These are phyloP conservation scores for Meriones psammophilus DNA, from an alignment of 2,797 vertebrate species.

Conservation along the genomic window DNA sequence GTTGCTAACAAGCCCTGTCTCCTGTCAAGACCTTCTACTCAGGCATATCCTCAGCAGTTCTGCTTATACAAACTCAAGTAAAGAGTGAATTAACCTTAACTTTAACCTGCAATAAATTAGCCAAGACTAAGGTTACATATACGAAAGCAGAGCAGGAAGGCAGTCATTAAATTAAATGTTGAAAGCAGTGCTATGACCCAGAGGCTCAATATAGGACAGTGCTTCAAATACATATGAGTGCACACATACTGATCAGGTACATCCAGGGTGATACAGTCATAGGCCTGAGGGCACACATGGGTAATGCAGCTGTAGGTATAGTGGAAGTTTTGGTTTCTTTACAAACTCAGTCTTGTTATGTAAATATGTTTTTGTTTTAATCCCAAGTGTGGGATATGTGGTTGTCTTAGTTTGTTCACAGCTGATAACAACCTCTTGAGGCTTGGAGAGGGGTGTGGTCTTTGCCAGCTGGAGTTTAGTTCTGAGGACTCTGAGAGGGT, in stretches of 20 bases:
- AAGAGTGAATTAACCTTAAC: neutral
- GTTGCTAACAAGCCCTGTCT: slow-evolving; percentile 47
- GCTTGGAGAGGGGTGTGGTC: too few species aligned
- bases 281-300: neutral
- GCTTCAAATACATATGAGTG: neutral
- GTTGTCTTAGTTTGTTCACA: too few species aligned
- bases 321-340: too few species aligned
- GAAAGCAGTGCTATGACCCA: neutral
- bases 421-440: too few species aligned
- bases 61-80: neutral
- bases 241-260: too few species aligned
- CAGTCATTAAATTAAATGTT: neutral
- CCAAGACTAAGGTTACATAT: neutral
- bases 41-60: neutral
- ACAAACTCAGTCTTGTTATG: too few species aligned
- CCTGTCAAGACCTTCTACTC: neutral
- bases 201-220: neutral
- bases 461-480: too few species aligned
- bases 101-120: neutral
- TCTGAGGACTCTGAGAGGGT: too few species aligned
- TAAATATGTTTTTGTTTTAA: too few species aligned
- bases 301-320: too few species aligned
- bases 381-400: too few species aligned
- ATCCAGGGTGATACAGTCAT: too few species aligned
- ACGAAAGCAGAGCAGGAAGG: neutral